Evolutionary conservation across 2,888 invertebrate species (phyloP), one percentile per base, ranked within the genome.

Genomic region (Leptopterna dolabrata): DNA sequence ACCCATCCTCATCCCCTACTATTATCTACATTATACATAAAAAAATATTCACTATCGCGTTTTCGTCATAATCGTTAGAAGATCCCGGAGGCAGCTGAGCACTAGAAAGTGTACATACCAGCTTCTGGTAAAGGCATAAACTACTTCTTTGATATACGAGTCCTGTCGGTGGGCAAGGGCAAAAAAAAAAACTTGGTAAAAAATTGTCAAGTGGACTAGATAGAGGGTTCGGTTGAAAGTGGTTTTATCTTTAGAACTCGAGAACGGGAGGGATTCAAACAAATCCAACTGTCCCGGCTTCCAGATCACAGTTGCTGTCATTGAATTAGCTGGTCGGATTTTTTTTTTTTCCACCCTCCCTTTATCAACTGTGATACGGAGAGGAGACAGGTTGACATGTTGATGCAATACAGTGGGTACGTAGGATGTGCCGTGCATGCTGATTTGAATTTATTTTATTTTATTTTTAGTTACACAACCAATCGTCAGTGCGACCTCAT

Each of bases 131-230:
- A 24, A 63, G 63, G 63, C 63, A 63, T 63, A 63, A 55, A 63
- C 63, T 27, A 19, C 63, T 63, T 63, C 24, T 63, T 63, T 63
- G 63, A 63, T 63, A 63, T 63, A 63, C 13, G 63, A 63, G 3
- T 24, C 63, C 24, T 19, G 24, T 24, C 63, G 63, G 13, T 24
- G 24, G 63, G 24, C 63, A 24, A 63, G 63, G 24, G 63, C 63
- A 19, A 63, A 9, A 63, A 63, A 63, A 63, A 63, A 63, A 63
- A 63, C 24, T 63, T 63, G 24, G 63, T 63, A 63, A 63, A 63
- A 63, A 63, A 63, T 63, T 63, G 63, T 63, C 63, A 63, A 63
- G 63, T 63, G 63, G 63, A 63, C 24, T 63, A 63, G 63, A 63
- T n/a, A 16, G 47, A 63, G 63, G 19, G 63, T 19, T 63, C 7